Conservation (phyloP, 2,797 vertebrate species). For the Lates japonicus region DNA sequence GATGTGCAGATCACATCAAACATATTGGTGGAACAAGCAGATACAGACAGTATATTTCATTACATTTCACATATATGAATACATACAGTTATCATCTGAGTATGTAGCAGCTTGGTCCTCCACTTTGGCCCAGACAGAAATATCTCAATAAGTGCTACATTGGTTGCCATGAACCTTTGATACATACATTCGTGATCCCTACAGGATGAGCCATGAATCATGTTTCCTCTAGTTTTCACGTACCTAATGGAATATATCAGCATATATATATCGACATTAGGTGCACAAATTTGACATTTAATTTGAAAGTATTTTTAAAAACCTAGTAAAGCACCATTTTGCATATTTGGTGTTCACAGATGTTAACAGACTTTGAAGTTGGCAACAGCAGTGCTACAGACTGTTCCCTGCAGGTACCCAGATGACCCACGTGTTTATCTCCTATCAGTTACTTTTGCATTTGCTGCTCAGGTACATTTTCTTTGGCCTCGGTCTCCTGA, state of each 20-base stretch:
- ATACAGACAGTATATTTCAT: not conserved
- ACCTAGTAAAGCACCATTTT: not conserved
- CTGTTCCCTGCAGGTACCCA: conserved; percentile 17
- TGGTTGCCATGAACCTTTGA: not conserved
- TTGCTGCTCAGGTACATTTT: conserved; percentile 27
- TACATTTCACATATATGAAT: not conserved
- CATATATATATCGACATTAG: not conserved
- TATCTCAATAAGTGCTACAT: not conserved
- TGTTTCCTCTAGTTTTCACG: not conserved
- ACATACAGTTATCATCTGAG: not conserved
- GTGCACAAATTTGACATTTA: not conserved
- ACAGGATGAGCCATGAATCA: not conserved
- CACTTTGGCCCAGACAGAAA: not conserved
- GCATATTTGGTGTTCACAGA: not conserved
- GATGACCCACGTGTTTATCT: conserved; percentile 52
- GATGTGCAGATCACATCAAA: not conserved
- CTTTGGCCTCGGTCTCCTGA: conserved; percentile 15
- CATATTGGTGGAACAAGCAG: not conserved
- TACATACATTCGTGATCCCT: not conserved
- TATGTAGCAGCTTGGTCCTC: not conserved
- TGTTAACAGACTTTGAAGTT: not conserved
- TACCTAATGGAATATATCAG: not conserved
- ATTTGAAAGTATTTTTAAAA: not conserved
- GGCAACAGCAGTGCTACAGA: not conserved
- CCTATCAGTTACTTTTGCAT: conserved; percentile 19